A percentile compares a stretch with the other conserved stretches of the same genome.
Conservation (phyloP, 2,888 invertebrate species). For the Amphipyra tragopoginis region DNA sequence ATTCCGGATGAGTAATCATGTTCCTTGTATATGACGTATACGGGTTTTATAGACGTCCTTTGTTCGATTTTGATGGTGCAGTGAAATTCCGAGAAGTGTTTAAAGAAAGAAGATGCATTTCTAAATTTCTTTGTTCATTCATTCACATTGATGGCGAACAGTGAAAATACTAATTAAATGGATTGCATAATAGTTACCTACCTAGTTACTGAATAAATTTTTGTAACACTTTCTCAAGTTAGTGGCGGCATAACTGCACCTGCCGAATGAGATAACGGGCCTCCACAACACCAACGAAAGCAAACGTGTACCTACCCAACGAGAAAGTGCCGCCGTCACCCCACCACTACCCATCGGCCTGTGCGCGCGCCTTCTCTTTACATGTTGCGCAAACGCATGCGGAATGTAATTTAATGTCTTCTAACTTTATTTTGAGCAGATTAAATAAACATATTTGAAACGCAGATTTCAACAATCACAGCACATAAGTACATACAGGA, state of each 20-base stretch:
- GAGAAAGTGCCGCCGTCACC: conserved; percentile 81
- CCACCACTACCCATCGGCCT: conserved; percentile 58
- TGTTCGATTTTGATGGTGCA: conserved; percentile 52
- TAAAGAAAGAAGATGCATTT: conserved; percentile 19
- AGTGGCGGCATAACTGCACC: conserved; percentile 79
- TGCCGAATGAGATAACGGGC: conserved; percentile 88
- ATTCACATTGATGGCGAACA: conserved; percentile 21
- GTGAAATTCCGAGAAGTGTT: conserved; percentile 22
- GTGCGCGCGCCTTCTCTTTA: conserved; percentile 79
- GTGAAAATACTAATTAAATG: conserved; percentile 43
- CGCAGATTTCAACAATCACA: background rate
- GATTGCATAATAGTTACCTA: conserved; percentile 76
- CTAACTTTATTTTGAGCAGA: conserved; percentile 52
- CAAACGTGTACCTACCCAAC: conserved; percentile 83
- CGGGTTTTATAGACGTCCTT: conserved; percentile 56
- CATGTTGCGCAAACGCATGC: conserved; percentile 85
- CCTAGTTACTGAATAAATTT: conserved; percentile 69
- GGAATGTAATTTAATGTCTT: conserved; percentile 73
- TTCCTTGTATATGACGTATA: conserved; percentile 67
- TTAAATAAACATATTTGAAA: conserved; percentile 16
- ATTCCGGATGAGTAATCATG: conserved; percentile 75
- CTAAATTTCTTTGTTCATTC: conserved; percentile 18
- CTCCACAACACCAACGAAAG: conserved; percentile 84
- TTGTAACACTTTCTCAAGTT: conserved; percentile 85
- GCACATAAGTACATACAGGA: too few relatives aligned